Conservation (phyloP, 2,113 vertebrate genomes). For the Reinhardtius hippoglossoides region DNA sequence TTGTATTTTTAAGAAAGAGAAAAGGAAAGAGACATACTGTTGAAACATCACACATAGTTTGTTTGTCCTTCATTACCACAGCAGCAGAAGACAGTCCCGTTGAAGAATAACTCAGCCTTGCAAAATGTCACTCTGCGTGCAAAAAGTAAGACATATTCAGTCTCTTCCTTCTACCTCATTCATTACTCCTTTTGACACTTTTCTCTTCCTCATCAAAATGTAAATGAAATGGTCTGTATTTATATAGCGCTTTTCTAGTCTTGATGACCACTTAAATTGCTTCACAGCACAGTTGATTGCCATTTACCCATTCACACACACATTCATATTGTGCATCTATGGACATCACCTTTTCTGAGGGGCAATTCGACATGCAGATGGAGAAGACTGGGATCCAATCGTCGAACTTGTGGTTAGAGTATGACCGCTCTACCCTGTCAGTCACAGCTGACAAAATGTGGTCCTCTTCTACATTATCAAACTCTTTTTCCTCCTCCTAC, state of each 20-base stretch:
- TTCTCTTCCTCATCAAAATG: neutral
- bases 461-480: neutral
- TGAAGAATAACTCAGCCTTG: conserved; percentile 88
- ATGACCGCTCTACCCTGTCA: too few relatives aligned
- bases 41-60: neutral
- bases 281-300: too few relatives aligned
- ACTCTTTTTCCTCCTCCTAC: neutral
- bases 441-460: too few relatives aligned
- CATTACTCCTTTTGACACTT: neutral
- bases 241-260: too few relatives aligned
- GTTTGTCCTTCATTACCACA: conserved; percentile 61
- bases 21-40: too few relatives aligned
- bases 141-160: conserved; percentile 83
- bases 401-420: too few relatives aligned
- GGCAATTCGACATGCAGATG: too few relatives aligned
- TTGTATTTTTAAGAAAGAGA: too few relatives aligned
- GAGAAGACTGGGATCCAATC: too few relatives aligned
- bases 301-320: too few relatives aligned
- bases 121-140: conserved; percentile 88
- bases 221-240: neutral
- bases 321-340: neutral
- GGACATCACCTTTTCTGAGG: too few relatives aligned
- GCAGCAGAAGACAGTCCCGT: conserved; percentile 90
- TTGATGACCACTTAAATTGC: too few relatives aligned
- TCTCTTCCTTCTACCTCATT: neutral